These are phyloP conservation scores for Hycleus cichorii DNA, from an alignment of 1,140 invertebrate species.

Conservation along the genomic window DNA sequence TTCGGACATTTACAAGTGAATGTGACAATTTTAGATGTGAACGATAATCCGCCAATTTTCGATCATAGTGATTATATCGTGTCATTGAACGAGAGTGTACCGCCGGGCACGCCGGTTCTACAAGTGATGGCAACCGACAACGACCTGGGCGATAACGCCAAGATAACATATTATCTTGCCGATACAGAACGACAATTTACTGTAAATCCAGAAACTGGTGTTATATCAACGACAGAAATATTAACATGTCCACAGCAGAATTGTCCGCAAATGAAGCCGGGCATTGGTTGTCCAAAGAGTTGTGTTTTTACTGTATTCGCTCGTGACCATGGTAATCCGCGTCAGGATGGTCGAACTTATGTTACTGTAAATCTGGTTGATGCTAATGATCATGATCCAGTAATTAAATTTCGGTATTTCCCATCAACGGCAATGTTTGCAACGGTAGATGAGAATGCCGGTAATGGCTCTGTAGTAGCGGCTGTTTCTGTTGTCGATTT, in stretches of 20 bases:
- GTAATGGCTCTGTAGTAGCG: slow-evolving; percentile 82
- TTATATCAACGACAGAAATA: slow-evolving; percentile 71
- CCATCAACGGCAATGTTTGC: slow-evolving; percentile 74
- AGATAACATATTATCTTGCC: slow-evolving; percentile 80
- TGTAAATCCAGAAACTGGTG: slow-evolving; percentile 81
- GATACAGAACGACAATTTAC: slow-evolving; percentile 79
- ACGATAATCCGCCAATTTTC: slow-evolving; percentile 92
- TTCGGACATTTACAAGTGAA: slow-evolving; percentile 84
- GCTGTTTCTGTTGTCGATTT: slow-evolving; percentile 86
- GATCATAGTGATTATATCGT: slow-evolving; percentile 89
- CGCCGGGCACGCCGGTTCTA: slow-evolving; percentile 76
- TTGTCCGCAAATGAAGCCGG: slow-evolving; percentile 46
- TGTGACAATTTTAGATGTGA: slow-evolving; percentile 84
- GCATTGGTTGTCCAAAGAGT: slow-evolving; percentile 68
- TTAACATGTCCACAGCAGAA: slow-evolving; percentile 71
- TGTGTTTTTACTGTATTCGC: slow-evolving; percentile 93
- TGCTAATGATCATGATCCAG: slow-evolving; percentile 91
- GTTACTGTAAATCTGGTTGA: slow-evolving; percentile 90
- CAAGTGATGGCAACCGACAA: slow-evolving; percentile 88
- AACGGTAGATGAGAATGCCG: slow-evolving; percentile 89
- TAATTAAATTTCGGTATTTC: slow-evolving; percentile 85
- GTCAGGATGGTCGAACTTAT: slow-evolving; percentile 88
- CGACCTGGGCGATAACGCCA: slow-evolving; percentile 87
- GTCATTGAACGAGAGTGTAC: slow-evolving; percentile 83
- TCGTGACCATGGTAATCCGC: slow-evolving; percentile 80